Evolutionary conservation across 2,888 invertebrate genomes (phyloP), one percentile per base, ranked within the genome.

Genomic region (Synergus itoensis): DNA sequence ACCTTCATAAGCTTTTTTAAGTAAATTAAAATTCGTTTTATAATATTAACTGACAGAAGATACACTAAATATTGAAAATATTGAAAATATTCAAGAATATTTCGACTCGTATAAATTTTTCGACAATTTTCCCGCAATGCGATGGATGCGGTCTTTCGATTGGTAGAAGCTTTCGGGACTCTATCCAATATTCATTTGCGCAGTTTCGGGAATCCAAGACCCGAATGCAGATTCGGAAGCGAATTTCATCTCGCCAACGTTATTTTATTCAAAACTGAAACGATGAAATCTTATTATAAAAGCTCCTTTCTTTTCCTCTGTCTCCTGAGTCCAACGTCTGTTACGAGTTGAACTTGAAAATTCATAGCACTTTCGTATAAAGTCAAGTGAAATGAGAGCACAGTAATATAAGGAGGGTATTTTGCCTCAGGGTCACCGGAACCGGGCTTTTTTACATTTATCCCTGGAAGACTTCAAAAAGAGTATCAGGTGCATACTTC

Each of bases 321-420:
- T 53, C 16, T 48, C 11, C 18, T 16, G n/a, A 21, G 28, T 73
- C 41, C 65, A 67, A 11, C 18, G 21, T 18, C 43, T 67, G 45
- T 73, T 73, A 48, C 16, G n/a, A 73, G 21, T 73, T 73, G 73
- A 73, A 48, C 73, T 73, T 73, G 48, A 73, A 73, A 48, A 73
- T 48, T 28, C 53, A 73, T 53, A 28, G 73, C 36, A 73, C n/a
- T 73, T 73, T 36, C 53, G 53, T n/a, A 53, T 73, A 36, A 16
- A 73, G 36, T 53, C 28, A 36, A 73, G 53, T 73, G n/a, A 53
- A 73, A 73, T 73, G n/a, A 73, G 73, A 28, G 7, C 12, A 36
- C 16, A 8, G 45, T 28, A 36, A 48, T 16, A 73, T n/a, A 1
- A 9, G 16, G 62, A 28, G 12, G 18, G 43, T n/a, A 53, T 53